Evolutionary conservation across 2,797 vertebrate species (phyloP), one percentile per base, ranked within the genome.

Genomic region (Pampus argenteus): DNA sequence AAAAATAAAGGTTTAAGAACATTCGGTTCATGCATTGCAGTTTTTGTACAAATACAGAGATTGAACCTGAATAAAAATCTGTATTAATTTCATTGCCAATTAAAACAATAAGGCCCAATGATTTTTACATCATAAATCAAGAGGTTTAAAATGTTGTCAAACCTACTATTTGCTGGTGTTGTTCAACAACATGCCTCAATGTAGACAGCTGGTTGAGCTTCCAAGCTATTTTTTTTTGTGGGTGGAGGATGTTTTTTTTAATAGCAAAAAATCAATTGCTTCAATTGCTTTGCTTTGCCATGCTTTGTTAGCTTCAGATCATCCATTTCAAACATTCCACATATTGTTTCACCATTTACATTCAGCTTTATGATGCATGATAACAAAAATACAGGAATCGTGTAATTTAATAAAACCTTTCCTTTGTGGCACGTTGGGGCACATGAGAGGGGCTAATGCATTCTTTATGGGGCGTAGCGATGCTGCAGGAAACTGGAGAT

Each of bases 401-500:
- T 56, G 8, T 85, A 87, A 87, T 88, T 87, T 48, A 87, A 88
- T 87, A 78, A 89, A 81, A 63, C 40, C 34, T 66, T 81, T 67
- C 75, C 74, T 60, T 18, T 17, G 4, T 47, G 59, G 59, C 48
- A 63, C 78, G 70, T 44, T 26, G 65, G 54, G 61, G 49, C 17
- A 23, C 57, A 67, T 57, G 71, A 65, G 60, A 49, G 52, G 63
- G 70, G 26, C 73, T 78, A 78, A 83, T 78, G 80, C 66, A 15
- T 86, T 87, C 40, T 89, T 89, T 76, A 90, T 91, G 90, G 64
- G 52, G 81, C 83, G 78, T 36, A 13, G 63, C 72, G 5, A 48
- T 72, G 82, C 83, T 75, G 66, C 71, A 74, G 86, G 88, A 89
- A 89, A 69, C 74, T 68, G 85, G 74, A 83, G 81, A 78, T 88